phyloP scores from a whole-genome alignment of 2,797 vertebrate species.

The Synaphobranchus kaupii region DNA sequence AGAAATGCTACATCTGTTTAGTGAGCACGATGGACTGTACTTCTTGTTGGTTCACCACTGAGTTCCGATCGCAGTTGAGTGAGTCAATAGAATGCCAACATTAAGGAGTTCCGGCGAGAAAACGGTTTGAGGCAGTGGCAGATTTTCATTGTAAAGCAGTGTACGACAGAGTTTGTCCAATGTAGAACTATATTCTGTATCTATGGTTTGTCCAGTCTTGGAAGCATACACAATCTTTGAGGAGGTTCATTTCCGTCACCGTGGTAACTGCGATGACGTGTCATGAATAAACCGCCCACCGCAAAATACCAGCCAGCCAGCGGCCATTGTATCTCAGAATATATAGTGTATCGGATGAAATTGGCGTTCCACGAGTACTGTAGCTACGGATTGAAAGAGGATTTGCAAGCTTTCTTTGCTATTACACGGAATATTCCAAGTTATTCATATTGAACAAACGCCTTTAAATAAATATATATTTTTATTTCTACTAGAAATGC shows the following conservation, averaged over 20 bases:
- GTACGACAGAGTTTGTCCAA: no score
- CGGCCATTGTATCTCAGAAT: constrained; percentile 62
- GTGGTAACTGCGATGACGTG: constrained; percentile 57
- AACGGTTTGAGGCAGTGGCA: no score
- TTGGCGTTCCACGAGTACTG: neutral
- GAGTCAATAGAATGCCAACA: neutral
- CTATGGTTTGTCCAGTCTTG: neutral
- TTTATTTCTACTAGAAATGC: neutral
- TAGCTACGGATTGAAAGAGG: neutral
- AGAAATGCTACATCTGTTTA: neutral
- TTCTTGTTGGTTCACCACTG: neutral
- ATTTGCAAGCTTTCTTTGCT: neutral
- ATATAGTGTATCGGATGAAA: neutral
- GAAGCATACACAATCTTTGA: neutral
- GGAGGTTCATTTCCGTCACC: constrained; percentile 31
- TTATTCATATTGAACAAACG: neutral
- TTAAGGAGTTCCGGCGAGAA: neutral
- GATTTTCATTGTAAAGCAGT: no score
- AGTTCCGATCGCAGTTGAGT: neutral
- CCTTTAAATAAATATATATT: neutral
- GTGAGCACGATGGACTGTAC: neutral
- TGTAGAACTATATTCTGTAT: no score
- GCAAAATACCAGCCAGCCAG: constrained; percentile 30
- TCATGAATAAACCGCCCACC: constrained; percentile 34
- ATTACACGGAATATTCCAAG: neutral